Percentiles rank a stretch among this genome's conserved stretches.
Conservation (phyloP, 2,888 invertebrate species). For the Pristionchus arcanus region DNA sequence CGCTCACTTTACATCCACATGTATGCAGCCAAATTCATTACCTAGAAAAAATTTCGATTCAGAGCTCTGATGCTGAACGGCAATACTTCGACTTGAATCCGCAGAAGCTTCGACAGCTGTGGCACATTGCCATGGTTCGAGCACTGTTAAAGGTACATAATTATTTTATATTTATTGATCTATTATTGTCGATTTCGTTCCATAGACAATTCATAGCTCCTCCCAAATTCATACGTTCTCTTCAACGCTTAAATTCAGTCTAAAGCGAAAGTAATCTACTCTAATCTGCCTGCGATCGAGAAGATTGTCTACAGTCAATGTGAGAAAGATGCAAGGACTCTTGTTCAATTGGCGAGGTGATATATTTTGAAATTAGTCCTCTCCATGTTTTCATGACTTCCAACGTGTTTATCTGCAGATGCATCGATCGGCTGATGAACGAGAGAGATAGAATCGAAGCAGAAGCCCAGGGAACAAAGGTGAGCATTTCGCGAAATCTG, state of each 20-base stretch:
- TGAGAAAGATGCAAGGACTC: constrained; percentile 64
- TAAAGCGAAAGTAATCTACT: constrained; percentile 60
- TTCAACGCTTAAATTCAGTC: constrained; percentile 60
- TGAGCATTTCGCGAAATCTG: neutral
- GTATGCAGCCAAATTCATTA: no score
- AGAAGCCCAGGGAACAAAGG: neutral
- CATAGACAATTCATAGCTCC: no score
- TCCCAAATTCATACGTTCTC: no score
- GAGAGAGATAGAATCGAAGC: constrained; percentile 21
- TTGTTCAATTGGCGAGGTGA: constrained; percentile 66
- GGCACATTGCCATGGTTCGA: constrained; percentile 68
- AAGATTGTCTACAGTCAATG: constrained; percentile 70
- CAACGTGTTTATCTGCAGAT: neutral
- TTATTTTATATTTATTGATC: neutral
- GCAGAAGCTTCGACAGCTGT: constrained; percentile 66
- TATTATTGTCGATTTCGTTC: neutral
- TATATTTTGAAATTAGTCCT: neutral
- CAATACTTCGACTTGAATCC: constrained; percentile 66
- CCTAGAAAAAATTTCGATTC: no score
- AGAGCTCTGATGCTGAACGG: neutral
- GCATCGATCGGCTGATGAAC: constrained; percentile 35
- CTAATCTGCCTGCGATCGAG: constrained; percentile 65
- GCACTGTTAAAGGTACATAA: constrained; percentile 66
- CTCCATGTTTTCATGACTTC: no score
- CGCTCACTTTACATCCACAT: no score